Base-by-base conservation (phyloP, 2,113 vertebrate species). In the Maccullochella peelii region DNA sequence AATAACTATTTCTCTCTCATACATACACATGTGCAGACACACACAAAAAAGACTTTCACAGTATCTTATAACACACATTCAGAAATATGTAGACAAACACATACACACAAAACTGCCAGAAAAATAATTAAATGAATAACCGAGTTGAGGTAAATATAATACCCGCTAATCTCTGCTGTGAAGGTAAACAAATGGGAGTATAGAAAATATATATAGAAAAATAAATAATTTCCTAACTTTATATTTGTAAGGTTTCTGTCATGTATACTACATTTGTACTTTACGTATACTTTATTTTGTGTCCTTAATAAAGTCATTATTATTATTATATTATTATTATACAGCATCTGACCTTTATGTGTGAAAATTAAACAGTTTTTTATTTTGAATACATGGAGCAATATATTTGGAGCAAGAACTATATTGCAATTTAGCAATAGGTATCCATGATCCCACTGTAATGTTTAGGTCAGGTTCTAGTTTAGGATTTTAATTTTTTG, bases 1-100 rank as follows among this genome's bases (percentile, higher is more conserved):
- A 88, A 83, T 90, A 88, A 88, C 86, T 77, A 69, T 91, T 91
- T 82, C 63, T 87, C 20, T 74, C 61, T 71, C 61, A 90, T 82
- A 78, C 84, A 82, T 75, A 70, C 78, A 83, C 49, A 85, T 57
- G 52, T 74, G 47, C 66, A 70, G 55, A 77, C 20, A 55, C 30
- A 36, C 40, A 55, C 58, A 23, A 20, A 63, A 74, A 73, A 52
- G 57, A 68, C 36, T 68, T 84, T 74, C 9, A 85, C 16, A 44
- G 52, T 49, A 40, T 83, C 44, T 47, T 59, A 20, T 61, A 57
- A 78, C 8, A n/a, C 49, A 42, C 59, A 49, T 73, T 47, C 33
- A 36, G 62, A 14, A 77, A 77, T 10, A 59, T 57, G 21, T 23
- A 42, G 58, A n/a, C 2, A 85, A 67, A 77, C 11, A 70, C 8